phyloP scores from a whole-genome alignment of 2,113 vertebrate species.

The Rhea pennata region DNA sequence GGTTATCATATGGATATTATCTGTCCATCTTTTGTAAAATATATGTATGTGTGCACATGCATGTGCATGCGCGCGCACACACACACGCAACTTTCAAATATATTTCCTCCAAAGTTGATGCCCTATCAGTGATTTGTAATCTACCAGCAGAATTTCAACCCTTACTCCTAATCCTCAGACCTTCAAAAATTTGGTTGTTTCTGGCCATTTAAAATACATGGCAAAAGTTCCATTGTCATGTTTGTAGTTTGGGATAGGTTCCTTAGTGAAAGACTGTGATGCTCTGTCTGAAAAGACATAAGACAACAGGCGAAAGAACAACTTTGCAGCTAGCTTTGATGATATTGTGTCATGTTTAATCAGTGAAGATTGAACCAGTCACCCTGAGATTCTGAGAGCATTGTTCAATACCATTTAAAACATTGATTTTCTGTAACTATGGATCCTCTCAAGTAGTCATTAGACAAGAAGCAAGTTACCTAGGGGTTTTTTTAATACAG shows the following conservation, averaged over 20 bases:
- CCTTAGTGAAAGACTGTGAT: background rate
- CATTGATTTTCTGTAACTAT: slow-evolving; percentile 76
- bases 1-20: background rate
- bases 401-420: slow-evolving; percentile 71
- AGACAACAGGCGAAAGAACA: slow-evolving; percentile 1
- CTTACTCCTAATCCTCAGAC: background rate
- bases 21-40: fast-evolving
- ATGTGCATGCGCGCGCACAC: too few relatives aligned
- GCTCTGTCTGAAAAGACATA: background rate
- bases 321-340: slow-evolving; percentile 53
- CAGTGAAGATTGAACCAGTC: slow-evolving; percentile 65
- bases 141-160: background rate
- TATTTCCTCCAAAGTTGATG: background rate
- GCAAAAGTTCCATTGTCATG: background rate
- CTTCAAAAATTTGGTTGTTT: background rate
- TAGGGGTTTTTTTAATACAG: slow-evolving; percentile 5
- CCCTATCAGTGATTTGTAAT: background rate
- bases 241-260: background rate
- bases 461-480: slow-evolving; percentile 69
- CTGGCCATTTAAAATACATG: background rate
- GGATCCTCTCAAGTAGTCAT: slow-evolving; percentile 73
- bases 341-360: slow-evolving; percentile 67
- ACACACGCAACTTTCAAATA: background rate
- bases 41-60: background rate
- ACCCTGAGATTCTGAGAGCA: slow-evolving; percentile 71